Percentiles rank a stretch among this genome's conserved stretches.
Conservation (phyloP, 37 sponge, comb jelly and placozoan species). For the Eunapius fragilis region DNA sequence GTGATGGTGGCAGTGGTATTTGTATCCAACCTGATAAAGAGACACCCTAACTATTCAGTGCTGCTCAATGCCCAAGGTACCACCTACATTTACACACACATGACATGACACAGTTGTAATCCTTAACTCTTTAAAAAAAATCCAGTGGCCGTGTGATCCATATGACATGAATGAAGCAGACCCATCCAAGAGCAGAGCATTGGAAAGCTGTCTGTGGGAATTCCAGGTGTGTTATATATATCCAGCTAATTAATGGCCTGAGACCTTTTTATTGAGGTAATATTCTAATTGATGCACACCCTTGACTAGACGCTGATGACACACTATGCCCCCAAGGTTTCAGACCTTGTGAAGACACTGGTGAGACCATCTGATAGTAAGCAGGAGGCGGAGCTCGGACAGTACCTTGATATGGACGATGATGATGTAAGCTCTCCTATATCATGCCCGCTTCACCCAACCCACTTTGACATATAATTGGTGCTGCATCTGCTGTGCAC, state of each 20-base stretch:
- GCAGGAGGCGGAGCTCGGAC: constrained; percentile 55
- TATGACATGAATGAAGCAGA: constrained; percentile 69
- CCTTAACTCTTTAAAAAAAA: neutral
- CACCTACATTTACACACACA: neutral
- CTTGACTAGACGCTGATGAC: constrained; percentile 66
- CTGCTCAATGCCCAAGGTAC: constrained; percentile 46
- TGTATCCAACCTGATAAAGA: constrained; percentile 84
- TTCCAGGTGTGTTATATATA: constrained; percentile 57
- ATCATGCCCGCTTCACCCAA: no score
- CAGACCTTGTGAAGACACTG: constrained; percentile 53
- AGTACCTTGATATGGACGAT: constrained; percentile 44
- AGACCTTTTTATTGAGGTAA: neutral
- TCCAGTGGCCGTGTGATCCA: constrained; percentile 55
- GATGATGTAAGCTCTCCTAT: constrained; percentile 29
- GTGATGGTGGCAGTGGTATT: constrained; percentile 69
- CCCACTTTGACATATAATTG: no score
- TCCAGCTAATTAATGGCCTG: neutral
- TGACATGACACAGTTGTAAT: neutral
- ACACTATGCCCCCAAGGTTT: constrained; percentile 83
- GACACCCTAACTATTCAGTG: constrained; percentile 87
- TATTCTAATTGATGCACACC: neutral
- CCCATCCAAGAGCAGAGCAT: constrained; percentile 76
- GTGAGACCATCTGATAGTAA: constrained; percentile 44
- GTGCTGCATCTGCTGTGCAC: no score
- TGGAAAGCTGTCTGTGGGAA: constrained; percentile 98